phyloP scores from a whole-genome alignment of 2,797 vertebrate species.

The Varecia variegata region DNA sequence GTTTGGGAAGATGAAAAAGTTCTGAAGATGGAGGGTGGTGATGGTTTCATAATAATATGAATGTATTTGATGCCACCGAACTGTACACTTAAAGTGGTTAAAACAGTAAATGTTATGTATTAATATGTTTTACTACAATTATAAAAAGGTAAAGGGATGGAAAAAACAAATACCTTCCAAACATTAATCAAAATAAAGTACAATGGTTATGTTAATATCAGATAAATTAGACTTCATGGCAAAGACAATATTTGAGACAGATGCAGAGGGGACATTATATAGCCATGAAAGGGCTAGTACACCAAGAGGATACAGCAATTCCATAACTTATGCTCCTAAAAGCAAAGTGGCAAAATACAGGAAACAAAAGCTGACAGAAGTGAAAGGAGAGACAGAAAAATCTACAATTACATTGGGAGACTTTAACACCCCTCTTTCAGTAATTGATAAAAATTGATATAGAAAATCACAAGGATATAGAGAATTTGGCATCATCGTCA shows the following conservation, averaged over 20 bases:
- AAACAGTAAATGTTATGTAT: background rate
- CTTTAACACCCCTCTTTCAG: background rate
- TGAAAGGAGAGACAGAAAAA: background rate
- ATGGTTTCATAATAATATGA: background rate
- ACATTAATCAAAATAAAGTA: background rate
- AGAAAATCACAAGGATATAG: background rate
- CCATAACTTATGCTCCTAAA: background rate
- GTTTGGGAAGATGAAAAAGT: background rate
- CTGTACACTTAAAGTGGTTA: background rate
- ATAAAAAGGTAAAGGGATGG: background rate
- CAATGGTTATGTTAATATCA: background rate
- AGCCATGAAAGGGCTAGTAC: background rate
- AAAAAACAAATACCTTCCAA: background rate
- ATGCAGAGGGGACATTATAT: background rate
- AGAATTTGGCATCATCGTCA: background rate
- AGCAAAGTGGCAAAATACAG: background rate
- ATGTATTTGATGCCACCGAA: background rate
- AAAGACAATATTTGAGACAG: background rate
- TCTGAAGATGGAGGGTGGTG: background rate
- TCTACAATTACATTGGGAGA: background rate
- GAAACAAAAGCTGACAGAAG: background rate
- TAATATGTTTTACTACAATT: background rate
- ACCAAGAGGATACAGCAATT: background rate
- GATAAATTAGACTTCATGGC: background rate
- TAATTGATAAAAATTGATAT: background rate